A percentile compares a stretch with the other conserved stretches of the same genome.
These are phyloP conservation scores for Stigmatopora argus DNA, from an alignment of 2,113 vertebrate species.

Conservation along the genomic window DNA sequence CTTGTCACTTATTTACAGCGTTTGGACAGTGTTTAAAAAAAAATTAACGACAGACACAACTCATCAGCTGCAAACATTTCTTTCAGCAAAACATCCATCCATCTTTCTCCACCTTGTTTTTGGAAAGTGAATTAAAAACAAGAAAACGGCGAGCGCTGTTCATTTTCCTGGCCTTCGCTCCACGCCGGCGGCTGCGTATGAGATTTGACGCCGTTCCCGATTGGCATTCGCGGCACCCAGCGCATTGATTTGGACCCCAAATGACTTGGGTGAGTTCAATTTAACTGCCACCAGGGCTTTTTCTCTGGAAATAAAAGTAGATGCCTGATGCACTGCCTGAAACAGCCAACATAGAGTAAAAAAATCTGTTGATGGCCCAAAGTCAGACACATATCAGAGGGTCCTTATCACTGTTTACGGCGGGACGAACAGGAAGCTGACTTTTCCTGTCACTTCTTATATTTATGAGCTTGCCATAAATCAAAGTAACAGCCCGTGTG, in stretches of 20 bases:
- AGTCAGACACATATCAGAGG: not conserved
- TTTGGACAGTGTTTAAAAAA: conserved; percentile 48
- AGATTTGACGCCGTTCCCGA: not conserved
- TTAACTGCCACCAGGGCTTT: not conserved
- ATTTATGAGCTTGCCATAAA: not conserved
- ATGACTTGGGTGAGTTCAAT: conserved; percentile 10
- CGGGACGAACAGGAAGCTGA: not conserved
- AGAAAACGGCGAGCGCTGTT: not conserved
- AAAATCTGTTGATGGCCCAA: not conserved
- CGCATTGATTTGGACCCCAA: conserved; percentile 1
- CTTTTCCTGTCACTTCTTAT: conserved; percentile 1
- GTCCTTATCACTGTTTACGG: not conserved
- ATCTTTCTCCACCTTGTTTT: not conserved
- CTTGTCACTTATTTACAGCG: conserved; percentile 57
- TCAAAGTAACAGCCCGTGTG: not conserved
- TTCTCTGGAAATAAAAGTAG: not conserved
- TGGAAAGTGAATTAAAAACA: not conserved
- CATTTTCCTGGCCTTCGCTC: not conserved
- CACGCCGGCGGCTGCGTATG: not conserved
- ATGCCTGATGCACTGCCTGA: not conserved
- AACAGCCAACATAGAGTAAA: not conserved
- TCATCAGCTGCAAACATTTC: conserved; percentile 15
- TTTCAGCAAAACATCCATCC: not conserved
- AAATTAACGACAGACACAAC: conserved; percentile 38
- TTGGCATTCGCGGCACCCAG: not conserved